phyloP scores from a whole-genome alignment of 1,140 invertebrate species.

The Hycleus phaleratus region DNA sequence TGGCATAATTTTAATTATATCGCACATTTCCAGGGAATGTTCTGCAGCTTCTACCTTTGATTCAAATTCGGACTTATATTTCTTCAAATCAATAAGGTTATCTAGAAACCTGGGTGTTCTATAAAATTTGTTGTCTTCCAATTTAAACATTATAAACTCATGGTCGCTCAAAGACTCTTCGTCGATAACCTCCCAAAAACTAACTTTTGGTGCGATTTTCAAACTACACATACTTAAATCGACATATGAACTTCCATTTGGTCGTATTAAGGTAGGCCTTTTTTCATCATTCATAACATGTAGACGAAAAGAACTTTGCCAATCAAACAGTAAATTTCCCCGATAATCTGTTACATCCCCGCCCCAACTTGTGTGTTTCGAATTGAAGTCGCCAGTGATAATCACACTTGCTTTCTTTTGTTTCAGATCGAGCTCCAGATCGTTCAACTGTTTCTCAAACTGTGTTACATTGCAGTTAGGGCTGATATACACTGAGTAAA shows the following conservation, averaged over 20 bases:
- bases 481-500: too few species aligned
- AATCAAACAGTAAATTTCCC: neutral
- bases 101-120: neutral
- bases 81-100: neutral
- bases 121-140: neutral
- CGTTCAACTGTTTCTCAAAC: too few species aligned
- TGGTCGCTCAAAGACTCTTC: neutral
- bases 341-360: neutral
- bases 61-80: neutral
- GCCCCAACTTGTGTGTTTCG: neutral
- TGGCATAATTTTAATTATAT: too few species aligned
- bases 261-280: neutral
- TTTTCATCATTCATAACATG: neutral
- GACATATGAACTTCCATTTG: too few species aligned
- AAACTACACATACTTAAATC: too few species aligned
- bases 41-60: too few species aligned
- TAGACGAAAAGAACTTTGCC: neutral
- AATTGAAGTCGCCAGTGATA: too few species aligned
- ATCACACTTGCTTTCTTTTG: too few species aligned
- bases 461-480: too few species aligned
- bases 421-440: too few species aligned
- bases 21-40: too few species aligned
- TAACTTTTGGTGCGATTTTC: too few species aligned
- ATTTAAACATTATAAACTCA: neutral
- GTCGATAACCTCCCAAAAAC: neutral